Base-by-base conservation (phyloP, 2,113 vertebrate genomes). In the Pollachius pollachius region DNA sequence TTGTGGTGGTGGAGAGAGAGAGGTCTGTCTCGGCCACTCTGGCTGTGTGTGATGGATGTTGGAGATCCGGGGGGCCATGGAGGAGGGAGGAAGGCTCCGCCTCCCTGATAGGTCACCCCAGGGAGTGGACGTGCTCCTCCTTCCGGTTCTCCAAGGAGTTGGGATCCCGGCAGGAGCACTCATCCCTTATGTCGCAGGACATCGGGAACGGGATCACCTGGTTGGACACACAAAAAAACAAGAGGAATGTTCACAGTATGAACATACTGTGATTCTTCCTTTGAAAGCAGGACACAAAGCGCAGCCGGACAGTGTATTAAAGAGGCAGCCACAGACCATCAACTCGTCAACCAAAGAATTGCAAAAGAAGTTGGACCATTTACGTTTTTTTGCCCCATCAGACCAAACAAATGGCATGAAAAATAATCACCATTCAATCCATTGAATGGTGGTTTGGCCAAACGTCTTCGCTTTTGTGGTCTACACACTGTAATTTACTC, bases 151-250 rank as follows among this genome's bases (percentile, higher is more conserved):
- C 97, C 63, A 93, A 85, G 66, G 97, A 95, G 0, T 93, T 90
- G 30, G 96, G 96, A 80, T 99, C 97, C 76, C 94, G 93, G 75
- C 97, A 99, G 82, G 97, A 95, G 78, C 97, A 99, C 64, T 98
- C 96, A 69, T 92, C 92, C 80, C 94, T 92, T 18, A 95, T 87
- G 84, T 99, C 95, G 79, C 97, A 99, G 73, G 95, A 96, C 93
- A 95, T 95, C 57, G 97, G 96, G 78, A 99, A 99, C 0, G 96
- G 97, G 62, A 95, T 96, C 81, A 99, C 97, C 97, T 99, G 80
- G 25, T 72, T 7, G 77, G 17, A 80, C 9, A 76, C 52, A 68
- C n/a, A 75, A 6, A 78, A 4, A 65, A n/a, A 75, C 37, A 74
- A 11, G 13, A 72, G 62, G 62, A 21, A 71, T 19, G 67, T 18